A percentile compares a stretch with the other conserved stretches of the same genome.
Conservation (phyloP, 2,113 vertebrate species). For the Pterophyllum scalare region DNA sequence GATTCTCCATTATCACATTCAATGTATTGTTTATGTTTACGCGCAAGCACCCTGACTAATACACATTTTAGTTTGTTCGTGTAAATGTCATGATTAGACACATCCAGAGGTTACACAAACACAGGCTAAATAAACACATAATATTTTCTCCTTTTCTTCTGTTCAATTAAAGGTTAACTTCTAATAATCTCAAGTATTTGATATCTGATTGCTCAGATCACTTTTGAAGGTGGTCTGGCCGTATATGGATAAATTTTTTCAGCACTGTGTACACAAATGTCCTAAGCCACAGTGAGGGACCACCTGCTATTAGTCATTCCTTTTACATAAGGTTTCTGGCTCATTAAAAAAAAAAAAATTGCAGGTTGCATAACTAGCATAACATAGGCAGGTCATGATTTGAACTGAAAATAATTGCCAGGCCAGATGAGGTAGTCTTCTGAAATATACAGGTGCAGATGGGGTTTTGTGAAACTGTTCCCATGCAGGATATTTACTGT, state of each 20-base stretch:
- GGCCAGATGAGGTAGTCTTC: background rate
- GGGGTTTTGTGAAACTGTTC: background rate
- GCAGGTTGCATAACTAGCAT: background rate
- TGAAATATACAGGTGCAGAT: background rate
- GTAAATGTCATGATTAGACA: too few species aligned
- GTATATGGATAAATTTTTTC: background rate
- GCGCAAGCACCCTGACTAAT: too few species aligned
- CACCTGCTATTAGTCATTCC: background rate
- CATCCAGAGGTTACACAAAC: too few species aligned
- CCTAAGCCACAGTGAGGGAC: background rate
- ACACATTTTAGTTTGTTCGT: too few species aligned
- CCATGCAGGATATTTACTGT: background rate
- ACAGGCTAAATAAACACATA: too few species aligned
- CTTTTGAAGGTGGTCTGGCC: background rate
- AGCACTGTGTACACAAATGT: background rate
- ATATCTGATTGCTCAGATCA: too few species aligned
- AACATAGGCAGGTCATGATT: too few species aligned
- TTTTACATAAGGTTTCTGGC: background rate
- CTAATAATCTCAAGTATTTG: background rate
- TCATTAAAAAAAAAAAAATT: background rate
- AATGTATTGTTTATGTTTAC: background rate
- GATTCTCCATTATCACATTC: conserved; percentile 20
- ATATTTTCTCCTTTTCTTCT: too few species aligned
- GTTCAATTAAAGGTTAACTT: too few species aligned
- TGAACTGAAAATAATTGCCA: background rate